phyloP scores from a whole-genome alignment of 64 coral and sea anemone genomes.

The Anthopleura sola region DNA sequence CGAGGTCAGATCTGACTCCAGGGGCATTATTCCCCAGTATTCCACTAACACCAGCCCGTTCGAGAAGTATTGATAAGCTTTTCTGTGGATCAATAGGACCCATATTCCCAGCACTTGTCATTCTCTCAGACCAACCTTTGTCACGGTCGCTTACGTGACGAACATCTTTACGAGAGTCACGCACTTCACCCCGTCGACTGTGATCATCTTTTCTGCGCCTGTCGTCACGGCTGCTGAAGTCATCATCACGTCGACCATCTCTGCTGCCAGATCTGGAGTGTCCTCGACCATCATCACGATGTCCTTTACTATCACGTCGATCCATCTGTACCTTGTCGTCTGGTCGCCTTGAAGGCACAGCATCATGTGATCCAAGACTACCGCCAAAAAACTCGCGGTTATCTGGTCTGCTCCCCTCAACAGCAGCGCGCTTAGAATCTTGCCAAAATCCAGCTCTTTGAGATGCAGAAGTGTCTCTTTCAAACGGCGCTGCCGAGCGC shows the following conservation, averaged over 20 bases:
- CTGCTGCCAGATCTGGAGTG: constrained; percentile 17
- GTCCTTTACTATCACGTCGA: constrained; percentile 76
- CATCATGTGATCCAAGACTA: constrained; percentile 46
- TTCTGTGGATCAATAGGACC: constrained; percentile 90
- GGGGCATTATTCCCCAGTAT: constrained; percentile 62
- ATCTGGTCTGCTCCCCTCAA: constrained; percentile 26
- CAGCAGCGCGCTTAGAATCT: constrained; percentile 76
- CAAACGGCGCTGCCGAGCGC: constrained; percentile 51
- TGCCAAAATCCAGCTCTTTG: constrained; percentile 85
- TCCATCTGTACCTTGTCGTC: constrained; percentile 48
- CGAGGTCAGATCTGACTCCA: constrained; percentile 45
- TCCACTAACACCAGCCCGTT: constrained; percentile 92
- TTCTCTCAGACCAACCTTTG: constrained; percentile 47
- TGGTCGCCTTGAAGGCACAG: constrained; percentile 35
- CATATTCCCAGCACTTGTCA: constrained; percentile 26
- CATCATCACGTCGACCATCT: constrained; percentile 40
- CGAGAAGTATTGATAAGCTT: constrained; percentile 85
- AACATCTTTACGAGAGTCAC: constrained; percentile 36
- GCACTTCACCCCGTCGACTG: constrained; percentile 53
- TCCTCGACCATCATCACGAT: constrained; percentile 67
- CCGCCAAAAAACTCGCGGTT: constrained; percentile 77
- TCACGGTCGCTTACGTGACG: constrained; percentile 16
- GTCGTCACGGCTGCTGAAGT: constrained; percentile 45
- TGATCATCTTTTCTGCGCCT: constrained; percentile 72
- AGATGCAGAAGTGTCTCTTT: constrained; percentile 40